Conservation (phyloP, 2,797 vertebrate species). For the Phrynocephalus guinanensis region DNA sequence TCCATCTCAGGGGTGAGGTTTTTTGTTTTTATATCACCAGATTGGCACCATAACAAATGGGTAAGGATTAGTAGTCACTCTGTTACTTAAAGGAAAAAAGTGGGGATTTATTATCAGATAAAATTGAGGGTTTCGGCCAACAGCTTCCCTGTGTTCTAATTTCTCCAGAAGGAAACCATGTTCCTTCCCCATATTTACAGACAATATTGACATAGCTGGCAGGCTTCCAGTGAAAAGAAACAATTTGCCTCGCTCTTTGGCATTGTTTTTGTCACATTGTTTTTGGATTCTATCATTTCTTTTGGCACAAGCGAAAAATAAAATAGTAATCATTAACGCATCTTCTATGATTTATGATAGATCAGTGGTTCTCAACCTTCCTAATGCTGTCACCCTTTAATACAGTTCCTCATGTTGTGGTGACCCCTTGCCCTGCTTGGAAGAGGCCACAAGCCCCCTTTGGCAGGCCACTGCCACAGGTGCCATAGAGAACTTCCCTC, state of each 20-base stretch:
- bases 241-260: not conserved
- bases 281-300: not conserved
- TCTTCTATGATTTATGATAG: not conserved
- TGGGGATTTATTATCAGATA: not conserved
- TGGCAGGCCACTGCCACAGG: too few species aligned
- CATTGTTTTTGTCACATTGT: not conserved
- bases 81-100: conserved; percentile 4
- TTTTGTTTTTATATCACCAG: conserved; percentile 42
- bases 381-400: too few species aligned
- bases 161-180: not conserved
- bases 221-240: conserved; percentile 27
- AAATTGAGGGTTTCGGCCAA: not conserved
- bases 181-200: conserved; percentile 20
- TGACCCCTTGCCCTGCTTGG: too few species aligned
- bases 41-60: not conserved
- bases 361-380: too few species aligned
- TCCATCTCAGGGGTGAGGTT: conserved; percentile 8
- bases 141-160: not conserved
- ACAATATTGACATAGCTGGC: conserved; percentile 13
- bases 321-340: not conserved
- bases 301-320: not conserved
- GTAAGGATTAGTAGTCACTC: not conserved
- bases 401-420: too few species aligned
- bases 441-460: too few species aligned
- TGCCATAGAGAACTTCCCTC: too few species aligned